phyloP scores from a whole-genome alignment of 2,888 invertebrate species.

The Trisateles emortualis region DNA sequence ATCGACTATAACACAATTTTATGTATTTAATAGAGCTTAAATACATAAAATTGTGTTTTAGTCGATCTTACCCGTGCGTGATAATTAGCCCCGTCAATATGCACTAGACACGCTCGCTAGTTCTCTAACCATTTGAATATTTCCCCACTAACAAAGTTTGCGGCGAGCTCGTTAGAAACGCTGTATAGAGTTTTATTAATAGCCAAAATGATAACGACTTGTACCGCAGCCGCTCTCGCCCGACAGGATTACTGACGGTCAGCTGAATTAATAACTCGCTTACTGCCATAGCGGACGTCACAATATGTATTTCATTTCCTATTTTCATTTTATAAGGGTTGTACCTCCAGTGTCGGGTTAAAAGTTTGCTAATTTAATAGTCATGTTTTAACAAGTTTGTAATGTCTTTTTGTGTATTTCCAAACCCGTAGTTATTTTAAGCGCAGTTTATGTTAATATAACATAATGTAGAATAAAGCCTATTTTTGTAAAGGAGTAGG shows the following conservation, averaged over 20 bases:
- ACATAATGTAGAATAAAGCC: no score
- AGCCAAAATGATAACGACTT: conserved; percentile 78
- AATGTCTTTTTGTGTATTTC: conserved; percentile 16
- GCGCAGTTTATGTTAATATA: no score
- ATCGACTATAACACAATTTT: no score
- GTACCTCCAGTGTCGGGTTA: conserved; percentile 50
- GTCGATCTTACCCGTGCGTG: conserved; percentile 25
- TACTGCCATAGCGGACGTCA: conserved; percentile 55
- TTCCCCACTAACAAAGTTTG: conserved; percentile 68
- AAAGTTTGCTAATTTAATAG: conserved; percentile 52
- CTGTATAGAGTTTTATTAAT: conserved; percentile 76
- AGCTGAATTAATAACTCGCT: conserved; percentile 75
- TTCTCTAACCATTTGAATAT: conserved; percentile 65
- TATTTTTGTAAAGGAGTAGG: no score
- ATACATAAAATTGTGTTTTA: no score
- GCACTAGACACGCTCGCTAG: conserved; percentile 46
- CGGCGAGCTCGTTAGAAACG: conserved; percentile 63
- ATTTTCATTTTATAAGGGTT: conserved; percentile 67
- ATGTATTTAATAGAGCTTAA: background rate
- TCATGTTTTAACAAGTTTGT: conserved; percentile 26
- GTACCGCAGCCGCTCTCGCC: conserved; percentile 57
- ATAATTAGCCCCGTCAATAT: conserved; percentile 71
- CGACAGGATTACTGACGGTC: conserved; percentile 68
- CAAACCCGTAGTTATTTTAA: no score
- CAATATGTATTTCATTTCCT: conserved; percentile 65